Conservation (phyloP, 2,113 vertebrate species). For the Glaucomys volans region DNA sequence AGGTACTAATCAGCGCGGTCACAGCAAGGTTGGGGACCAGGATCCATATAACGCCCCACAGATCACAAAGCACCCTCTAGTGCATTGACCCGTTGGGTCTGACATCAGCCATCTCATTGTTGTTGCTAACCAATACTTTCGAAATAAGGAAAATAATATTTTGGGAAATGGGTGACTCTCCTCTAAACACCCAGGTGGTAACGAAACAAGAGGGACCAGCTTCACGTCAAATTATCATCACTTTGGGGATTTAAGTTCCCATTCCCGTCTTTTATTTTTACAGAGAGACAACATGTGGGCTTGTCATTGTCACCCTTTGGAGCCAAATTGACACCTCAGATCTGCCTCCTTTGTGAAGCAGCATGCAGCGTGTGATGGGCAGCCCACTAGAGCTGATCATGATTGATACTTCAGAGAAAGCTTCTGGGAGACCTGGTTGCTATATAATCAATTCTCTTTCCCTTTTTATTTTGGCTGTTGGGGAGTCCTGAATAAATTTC, state of each 20-base stretch:
- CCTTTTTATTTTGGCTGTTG: slow-evolving; percentile 43
- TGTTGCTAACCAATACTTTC: neutral
- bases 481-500: slow-evolving; percentile 61
- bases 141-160: neutral
- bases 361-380: neutral
- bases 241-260: neutral
- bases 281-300: neutral
- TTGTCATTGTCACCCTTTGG: neutral
- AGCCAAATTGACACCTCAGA: neutral
- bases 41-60: neutral
- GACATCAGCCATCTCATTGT: neutral
- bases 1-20: neutral
- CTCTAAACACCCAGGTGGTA: neutral
- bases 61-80: neutral
- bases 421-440: neutral
- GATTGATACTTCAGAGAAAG: neutral
- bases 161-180: neutral
- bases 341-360: neutral
- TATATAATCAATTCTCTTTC: neutral
- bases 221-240: neutral
- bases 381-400: neutral
- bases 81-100: neutral
- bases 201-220: neutral
- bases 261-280: slow-evolving; percentile 23
- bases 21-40: neutral